phyloP scores from a whole-genome alignment of 2,797 vertebrate genomes.

The Calcarius lapponicus region DNA sequence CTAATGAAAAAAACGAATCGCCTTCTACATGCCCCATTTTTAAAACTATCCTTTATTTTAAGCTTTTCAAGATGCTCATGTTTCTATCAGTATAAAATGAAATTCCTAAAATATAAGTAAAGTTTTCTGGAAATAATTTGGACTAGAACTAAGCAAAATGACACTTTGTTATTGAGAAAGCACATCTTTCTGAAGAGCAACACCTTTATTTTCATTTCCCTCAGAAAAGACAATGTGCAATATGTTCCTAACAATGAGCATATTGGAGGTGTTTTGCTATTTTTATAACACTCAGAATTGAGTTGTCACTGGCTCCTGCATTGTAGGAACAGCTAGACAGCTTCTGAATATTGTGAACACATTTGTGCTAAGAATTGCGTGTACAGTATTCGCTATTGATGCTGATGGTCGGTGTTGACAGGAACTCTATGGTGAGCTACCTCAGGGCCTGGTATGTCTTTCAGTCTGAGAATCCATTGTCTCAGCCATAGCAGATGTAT shows the following conservation, averaged over 20 bases:
- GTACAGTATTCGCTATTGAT: neutral
- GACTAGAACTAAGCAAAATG: neutral
- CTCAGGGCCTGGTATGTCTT: neutral
- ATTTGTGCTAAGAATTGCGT: neutral
- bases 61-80: neutral
- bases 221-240: neutral
- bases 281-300: neutral
- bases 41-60: slow-evolving; percentile 12
- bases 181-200: neutral
- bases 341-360: neutral
- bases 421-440: neutral
- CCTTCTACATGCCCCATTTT: neutral
- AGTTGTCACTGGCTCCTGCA: neutral
- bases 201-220: slow-evolving; percentile 6
- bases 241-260: neutral
- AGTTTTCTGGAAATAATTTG: neutral
- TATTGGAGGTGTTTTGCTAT: neutral
- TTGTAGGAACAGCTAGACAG: neutral
- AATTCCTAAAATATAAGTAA: neutral
- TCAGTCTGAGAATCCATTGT: neutral
- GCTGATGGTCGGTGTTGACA: neutral
- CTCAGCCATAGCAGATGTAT: neutral
- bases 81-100: neutral
- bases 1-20: slow-evolving; percentile 14
- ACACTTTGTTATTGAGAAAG: neutral